Evolutionary conservation across 2,113 vertebrate species (phyloP).

Genomic region (Catharus bicknelli): DNA sequence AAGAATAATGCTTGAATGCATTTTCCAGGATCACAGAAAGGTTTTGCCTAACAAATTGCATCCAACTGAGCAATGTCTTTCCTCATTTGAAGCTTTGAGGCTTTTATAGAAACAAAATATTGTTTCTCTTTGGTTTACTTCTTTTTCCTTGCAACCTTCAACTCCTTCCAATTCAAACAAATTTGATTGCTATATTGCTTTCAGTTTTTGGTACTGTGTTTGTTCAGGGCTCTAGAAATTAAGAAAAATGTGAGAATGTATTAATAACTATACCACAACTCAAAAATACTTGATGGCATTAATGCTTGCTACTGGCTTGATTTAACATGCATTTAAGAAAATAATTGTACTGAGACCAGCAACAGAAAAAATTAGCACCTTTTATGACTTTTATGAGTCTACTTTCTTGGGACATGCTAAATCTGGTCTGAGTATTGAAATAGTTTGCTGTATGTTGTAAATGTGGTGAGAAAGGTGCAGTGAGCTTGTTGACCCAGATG

Average conservation of each 20-base stretch:
- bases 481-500: neutral
- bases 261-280: neutral
- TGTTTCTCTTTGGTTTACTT: neutral
- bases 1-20: neutral
- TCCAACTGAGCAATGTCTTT: neutral
- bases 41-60: neutral
- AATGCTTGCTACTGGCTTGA: slow-evolving; percentile 17
- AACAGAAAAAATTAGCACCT: neutral
- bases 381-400: neutral
- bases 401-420: neutral
- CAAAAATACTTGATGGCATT: neutral
- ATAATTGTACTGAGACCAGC: neutral
- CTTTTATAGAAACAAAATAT: neutral
- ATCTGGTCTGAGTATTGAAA: neutral
- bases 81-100: neutral
- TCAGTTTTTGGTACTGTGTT: neutral
- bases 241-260: neutral
- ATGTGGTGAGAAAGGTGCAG: neutral
- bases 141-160: neutral
- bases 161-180: neutral
- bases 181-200: neutral
- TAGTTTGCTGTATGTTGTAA: neutral
- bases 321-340: neutral
- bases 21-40: neutral
- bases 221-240: neutral